Evolutionary conservation across 2,113 vertebrate species (phyloP).

Genomic region (Oriolus oriolus): DNA sequence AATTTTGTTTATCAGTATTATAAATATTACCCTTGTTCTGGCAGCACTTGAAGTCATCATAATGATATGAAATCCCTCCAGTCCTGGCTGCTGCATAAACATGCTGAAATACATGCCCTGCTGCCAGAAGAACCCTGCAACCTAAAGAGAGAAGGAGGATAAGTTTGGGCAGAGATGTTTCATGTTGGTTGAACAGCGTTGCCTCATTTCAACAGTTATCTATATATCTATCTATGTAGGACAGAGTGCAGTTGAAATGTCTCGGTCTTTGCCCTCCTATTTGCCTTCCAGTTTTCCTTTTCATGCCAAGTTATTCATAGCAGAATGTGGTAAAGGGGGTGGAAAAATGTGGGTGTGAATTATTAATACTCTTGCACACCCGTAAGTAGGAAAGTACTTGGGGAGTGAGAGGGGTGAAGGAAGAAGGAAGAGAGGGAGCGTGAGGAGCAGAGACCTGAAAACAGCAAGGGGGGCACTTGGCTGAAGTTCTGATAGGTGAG

Average conservation of each 20-base stretch:
- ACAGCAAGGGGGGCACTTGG: not conserved
- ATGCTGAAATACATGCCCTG: not conserved
- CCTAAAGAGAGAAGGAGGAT: not conserved
- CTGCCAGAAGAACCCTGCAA: not conserved
- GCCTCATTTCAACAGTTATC: not conserved
- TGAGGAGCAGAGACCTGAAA: not conserved
- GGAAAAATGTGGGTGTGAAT: accelerated
- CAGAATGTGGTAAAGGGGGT: not conserved
- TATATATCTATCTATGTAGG: not conserved
- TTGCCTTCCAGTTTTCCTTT: not conserved
- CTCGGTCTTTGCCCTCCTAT: not conserved
- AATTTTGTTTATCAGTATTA: not conserved
- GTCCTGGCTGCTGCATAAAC: not conserved
- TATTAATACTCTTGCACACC: not conserved
- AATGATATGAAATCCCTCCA: not conserved
- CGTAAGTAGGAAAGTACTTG: not conserved
- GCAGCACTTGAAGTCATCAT: not conserved
- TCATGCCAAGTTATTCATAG: not conserved
- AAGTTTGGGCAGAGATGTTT: not conserved
- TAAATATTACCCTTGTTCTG: not conserved
- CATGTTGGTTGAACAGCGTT: not conserved
- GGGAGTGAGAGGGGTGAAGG: not conserved
- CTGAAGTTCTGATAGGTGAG: not conserved
- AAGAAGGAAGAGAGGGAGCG: not conserved
- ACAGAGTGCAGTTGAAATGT: not conserved